Conservation (phyloP, 2,797 vertebrate species). For the Balearica regulorum region DNA sequence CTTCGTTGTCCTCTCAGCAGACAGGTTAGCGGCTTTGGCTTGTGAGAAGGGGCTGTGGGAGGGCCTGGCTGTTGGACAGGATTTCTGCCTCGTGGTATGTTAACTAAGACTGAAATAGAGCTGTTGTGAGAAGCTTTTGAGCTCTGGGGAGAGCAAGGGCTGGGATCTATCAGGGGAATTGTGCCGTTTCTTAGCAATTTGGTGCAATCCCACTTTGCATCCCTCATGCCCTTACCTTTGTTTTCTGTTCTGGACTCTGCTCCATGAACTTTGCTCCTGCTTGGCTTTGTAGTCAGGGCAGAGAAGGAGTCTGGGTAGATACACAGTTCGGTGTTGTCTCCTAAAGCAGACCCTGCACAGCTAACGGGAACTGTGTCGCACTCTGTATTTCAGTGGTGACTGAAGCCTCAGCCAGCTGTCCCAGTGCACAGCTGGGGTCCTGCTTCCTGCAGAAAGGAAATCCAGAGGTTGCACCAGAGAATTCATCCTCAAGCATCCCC, state of each 20-base stretch:
- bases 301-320: background rate
- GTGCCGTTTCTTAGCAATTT: background rate
- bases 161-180: background rate
- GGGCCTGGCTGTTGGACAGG: background rate
- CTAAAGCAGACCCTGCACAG: background rate
- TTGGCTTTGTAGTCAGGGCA: background rate
- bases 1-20: background rate
- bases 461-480: background rate
- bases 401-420: background rate
- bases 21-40: slow-evolving; percentile 13
- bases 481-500: background rate
- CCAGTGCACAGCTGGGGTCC: background rate
- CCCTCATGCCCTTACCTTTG: background rate
- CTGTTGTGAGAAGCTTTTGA: background rate
- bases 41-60: background rate
- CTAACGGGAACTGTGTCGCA: background rate
- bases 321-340: accelerated
- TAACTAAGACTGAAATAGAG: background rate
- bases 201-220: background rate
- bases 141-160: background rate
- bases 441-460: background rate
- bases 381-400: background rate
- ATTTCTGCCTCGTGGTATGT: accelerated
- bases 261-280: background rate
- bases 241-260: background rate